Evolutionary conservation across 2,888 invertebrate species (phyloP).

Genomic region (Melinaea menophilus): DNA sequence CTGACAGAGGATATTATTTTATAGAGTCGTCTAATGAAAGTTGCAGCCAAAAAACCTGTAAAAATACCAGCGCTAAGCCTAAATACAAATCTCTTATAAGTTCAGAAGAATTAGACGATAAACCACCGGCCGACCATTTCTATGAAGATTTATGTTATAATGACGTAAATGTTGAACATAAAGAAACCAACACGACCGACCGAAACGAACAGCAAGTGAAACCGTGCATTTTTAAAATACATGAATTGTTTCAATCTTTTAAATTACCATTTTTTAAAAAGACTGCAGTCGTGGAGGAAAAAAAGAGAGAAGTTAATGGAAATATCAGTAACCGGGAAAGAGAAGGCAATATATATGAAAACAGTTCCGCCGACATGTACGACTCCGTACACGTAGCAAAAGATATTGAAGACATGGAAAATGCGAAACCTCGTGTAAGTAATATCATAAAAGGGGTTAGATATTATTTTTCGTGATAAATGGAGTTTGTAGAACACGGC

Average conservation of each 20-base stretch:
- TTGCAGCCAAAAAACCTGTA: conserved; percentile 49
- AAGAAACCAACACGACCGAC: conserved; percentile 30
- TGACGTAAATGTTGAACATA: conserved; percentile 43
- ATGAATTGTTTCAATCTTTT: conserved; percentile 63
- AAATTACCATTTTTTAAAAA: conserved; percentile 64
- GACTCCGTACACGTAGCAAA: conserved; percentile 59
- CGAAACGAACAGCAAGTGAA: conserved; percentile 38
- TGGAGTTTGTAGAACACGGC: background rate
- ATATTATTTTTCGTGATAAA: background rate
- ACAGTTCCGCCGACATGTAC: conserved; percentile 60
- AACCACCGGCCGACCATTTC: conserved; percentile 61
- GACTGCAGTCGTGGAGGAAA: conserved; percentile 40
- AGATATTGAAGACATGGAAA: conserved; percentile 27
- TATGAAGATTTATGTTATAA: conserved; percentile 69
- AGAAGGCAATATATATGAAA: conserved; percentile 52
- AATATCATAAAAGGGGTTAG: background rate
- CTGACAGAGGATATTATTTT: conserved; percentile 66
- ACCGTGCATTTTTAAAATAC: conserved; percentile 62
- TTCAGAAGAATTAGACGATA: conserved; percentile 51
- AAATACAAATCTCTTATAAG: conserved; percentile 60
- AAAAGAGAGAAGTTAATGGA: conserved; percentile 33
- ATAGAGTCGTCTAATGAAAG: conserved; percentile 58
- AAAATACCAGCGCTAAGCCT: conserved; percentile 49
- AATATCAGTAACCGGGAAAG: conserved; percentile 29
- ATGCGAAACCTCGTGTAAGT: conserved; percentile 36